Evolutionary conservation across 2,888 invertebrate genomes (phyloP), one percentile per base, ranked within the genome.

Genomic region (Melolontha melolontha): DNA sequence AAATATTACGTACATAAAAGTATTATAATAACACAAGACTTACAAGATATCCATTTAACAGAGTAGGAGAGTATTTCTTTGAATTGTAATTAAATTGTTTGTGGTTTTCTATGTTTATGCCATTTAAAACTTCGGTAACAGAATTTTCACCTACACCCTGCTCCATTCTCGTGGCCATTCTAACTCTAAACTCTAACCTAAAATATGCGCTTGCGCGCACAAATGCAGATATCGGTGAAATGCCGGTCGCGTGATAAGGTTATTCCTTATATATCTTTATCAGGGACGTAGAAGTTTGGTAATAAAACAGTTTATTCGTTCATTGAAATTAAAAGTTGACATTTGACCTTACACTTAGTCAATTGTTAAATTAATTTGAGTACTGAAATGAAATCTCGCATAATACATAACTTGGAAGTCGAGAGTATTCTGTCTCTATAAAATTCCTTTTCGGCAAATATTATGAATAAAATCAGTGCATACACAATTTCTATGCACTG

Each of bases 131-230:
- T 70, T 74, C 73, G n/a, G 71, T 73, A 59, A 72, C 68, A 11
- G 72, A 69, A 57, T 66, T 64, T 51, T 73, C 74, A 65, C 72
- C 73, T 66, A 67, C 70, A 68, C 73, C 73, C 74, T 72, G 71
- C 59, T 71, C 69, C 71, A 72, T 74, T 72, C 72, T 73, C 71
- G 72, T 73, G 68, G 72, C 71, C 73, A 74, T 74, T 65, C 68
- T 68, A 22, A 22, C 22, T 22, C 22, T 22, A 70, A 22, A 22
- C 22, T 22, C 22, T 22, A 70, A 71, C 67, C 69, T 64, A 65
- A 64, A 62, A 67, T 62, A 62, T 68, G 71, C 72, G 73, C 71
- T 65, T 71, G 73, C 73, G 73, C 65, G 63, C 50, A 66, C 47
- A 40, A 50, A 16, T 59, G 57, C 64, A 59, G 63, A 39, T 42